A percentile compares a stretch with the other conserved stretches of the same genome.
Conservation (phyloP, 1,140 invertebrate genomes). For the Trichonephila inaurata region DNA sequence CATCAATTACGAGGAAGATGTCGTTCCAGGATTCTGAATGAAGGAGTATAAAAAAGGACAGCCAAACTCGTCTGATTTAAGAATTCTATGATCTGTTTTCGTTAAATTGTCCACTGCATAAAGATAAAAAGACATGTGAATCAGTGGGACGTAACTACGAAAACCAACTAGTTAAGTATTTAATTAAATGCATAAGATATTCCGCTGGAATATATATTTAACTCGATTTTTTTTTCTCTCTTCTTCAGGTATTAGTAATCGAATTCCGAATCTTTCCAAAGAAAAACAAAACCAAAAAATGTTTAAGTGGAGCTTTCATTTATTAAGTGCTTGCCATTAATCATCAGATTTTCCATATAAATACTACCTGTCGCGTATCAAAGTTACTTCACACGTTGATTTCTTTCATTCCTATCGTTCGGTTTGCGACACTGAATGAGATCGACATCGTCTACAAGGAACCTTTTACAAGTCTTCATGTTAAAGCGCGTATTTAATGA, state of each 20-base stretch:
- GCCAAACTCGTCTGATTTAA: background rate
- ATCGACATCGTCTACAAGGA: background rate
- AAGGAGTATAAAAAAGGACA: background rate
- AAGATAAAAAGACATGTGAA: background rate
- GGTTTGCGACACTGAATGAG: background rate
- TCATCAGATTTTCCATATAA: constrained; percentile 11
- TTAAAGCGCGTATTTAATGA: too few species aligned
- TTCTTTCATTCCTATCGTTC: background rate
- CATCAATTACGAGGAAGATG: background rate
- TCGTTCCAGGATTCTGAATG: background rate
- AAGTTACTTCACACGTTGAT: constrained; percentile 36
- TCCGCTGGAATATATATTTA: background rate
- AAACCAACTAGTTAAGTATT: constrained; percentile 4
- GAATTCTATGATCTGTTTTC: background rate
- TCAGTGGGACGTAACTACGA: background rate
- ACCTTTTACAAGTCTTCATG: background rate
- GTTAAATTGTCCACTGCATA: background rate
- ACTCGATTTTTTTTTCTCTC: background rate
- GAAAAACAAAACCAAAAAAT: background rate
- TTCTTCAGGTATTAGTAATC: background rate
- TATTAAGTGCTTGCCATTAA: constrained; percentile 4
- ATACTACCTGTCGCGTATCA: constrained; percentile 27
- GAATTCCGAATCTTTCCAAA: background rate
- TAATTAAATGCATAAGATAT: background rate
- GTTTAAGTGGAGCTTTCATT: background rate